phyloP scores from a whole-genome alignment of 2,888 invertebrate genomes.

The Eristalis pertinax region DNA sequence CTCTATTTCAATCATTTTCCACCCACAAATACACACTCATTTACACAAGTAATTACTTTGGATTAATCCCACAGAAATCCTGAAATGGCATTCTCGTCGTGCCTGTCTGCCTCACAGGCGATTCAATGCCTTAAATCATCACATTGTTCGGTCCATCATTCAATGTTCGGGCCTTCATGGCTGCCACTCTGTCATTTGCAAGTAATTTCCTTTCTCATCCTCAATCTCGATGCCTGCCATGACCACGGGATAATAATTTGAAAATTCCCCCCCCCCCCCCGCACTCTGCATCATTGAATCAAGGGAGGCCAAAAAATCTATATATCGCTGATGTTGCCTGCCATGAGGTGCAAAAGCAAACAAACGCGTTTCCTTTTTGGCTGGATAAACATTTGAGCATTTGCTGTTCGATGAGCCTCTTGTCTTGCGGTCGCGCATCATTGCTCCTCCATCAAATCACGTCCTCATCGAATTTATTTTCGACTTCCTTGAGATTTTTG shows the following conservation, averaged over 20 bases:
- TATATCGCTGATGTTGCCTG: background rate
- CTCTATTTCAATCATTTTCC: background rate
- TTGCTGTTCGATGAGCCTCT: too few relatives aligned
- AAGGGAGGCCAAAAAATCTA: background rate
- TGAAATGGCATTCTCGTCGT: too few relatives aligned
- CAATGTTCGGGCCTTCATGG: conserved; percentile 4
- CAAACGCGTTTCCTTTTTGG: conserved; percentile 26
- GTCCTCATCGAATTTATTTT: conserved; percentile 15
- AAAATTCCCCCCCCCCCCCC: background rate
- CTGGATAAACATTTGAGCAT: conserved; percentile 4
- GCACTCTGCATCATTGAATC: background rate
- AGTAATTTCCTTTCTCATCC: conserved; percentile 22
- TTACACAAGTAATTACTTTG: background rate
- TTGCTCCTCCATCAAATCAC: background rate
- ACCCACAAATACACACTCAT: background rate
- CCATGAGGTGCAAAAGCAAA: conserved; percentile 27
- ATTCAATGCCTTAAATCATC: background rate
- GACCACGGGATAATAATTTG: conserved; percentile 19
- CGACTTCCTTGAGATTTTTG: conserved; percentile 4
- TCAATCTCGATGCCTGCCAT: background rate
- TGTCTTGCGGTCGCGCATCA: too few relatives aligned
- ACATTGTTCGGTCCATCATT: conserved; percentile 22
- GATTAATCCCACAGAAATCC: background rate
- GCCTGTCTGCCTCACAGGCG: too few relatives aligned
- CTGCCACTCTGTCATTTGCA: conserved; percentile 24